These are phyloP conservation scores for Muraenolepis orangiensis DNA, from an alignment of 2,797 vertebrate genomes.

Conservation along the genomic window DNA sequence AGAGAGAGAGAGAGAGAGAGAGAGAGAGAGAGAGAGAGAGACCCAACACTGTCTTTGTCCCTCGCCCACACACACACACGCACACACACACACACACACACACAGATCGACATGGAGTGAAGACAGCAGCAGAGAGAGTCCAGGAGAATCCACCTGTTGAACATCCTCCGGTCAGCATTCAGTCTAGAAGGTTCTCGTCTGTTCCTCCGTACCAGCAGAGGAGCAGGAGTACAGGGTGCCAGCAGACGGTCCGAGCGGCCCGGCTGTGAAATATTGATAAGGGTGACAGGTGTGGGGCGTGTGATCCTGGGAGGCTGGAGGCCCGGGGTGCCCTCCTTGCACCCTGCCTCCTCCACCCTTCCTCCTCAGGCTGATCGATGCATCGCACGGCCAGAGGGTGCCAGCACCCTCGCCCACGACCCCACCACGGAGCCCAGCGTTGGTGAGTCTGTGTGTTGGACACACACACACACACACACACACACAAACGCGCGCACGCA, in stretches of 20 bases:
- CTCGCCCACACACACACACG: no score
- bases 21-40: no score
- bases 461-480: constrained; percentile 2
- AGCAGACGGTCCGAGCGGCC: constrained; percentile 26
- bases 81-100: no score
- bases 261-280: constrained; percentile 63
- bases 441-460: constrained; percentile 70
- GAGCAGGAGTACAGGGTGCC: not conserved
- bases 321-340: no score
- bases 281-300: constrained; percentile 48
- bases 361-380: constrained; percentile 71
- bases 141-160: not conserved
- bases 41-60: no score
- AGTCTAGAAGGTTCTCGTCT: not conserved
- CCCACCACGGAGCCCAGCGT: constrained; percentile 74
- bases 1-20: no score
- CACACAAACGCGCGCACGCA: no score
- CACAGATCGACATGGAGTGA: no score
- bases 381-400: constrained; percentile 72
- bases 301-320: constrained; percentile 32
- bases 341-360: no score
- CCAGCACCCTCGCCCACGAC: constrained; percentile 59
- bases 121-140: not conserved
- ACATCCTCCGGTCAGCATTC: no score
- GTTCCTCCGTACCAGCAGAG: not conserved